Evolutionary conservation across 2,888 invertebrate species (phyloP).

Genomic region (Tetranychus piercei): DNA sequence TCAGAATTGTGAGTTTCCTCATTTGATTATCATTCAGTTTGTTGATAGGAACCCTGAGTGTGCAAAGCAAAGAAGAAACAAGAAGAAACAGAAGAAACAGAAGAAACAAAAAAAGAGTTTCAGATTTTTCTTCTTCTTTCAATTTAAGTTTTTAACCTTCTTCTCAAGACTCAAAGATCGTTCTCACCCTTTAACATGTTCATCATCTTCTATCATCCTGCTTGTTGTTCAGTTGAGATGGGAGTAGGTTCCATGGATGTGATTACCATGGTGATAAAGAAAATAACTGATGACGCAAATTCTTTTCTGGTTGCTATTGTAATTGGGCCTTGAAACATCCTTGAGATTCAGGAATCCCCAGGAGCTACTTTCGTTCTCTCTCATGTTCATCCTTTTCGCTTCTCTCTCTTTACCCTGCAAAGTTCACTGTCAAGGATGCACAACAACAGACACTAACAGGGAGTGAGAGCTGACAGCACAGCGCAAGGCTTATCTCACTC

Average conservation of each 20-base stretch:
- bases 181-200: slow-evolving; percentile 29
- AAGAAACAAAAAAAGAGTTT: no score
- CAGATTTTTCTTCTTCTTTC: neutral
- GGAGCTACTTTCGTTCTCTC: neutral
- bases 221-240: slow-evolving; percentile 29
- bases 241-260: neutral
- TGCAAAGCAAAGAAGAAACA: no score
- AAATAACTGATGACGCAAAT: slow-evolving; percentile 2
- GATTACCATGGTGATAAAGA: neutral
- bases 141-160: neutral
- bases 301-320: slow-evolving; percentile 1
- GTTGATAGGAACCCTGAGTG: no score
- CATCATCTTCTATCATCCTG: neutral
- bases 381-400: neutral
- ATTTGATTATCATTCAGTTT: no score
- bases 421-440: slow-evolving; percentile 1
- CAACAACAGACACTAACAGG: slow-evolving; percentile 21
- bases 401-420: neutral
- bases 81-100: no score
- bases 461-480: slow-evolving; percentile 34
- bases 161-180: neutral
- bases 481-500: slow-evolving; percentile 20
- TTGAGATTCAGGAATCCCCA: slow-evolving; percentile 1
- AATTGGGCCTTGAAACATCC: neutral
- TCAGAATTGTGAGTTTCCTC: no score